Evolutionary conservation across 2,797 vertebrate genomes (phyloP).

Genomic region (Siniperca undulata): DNA sequence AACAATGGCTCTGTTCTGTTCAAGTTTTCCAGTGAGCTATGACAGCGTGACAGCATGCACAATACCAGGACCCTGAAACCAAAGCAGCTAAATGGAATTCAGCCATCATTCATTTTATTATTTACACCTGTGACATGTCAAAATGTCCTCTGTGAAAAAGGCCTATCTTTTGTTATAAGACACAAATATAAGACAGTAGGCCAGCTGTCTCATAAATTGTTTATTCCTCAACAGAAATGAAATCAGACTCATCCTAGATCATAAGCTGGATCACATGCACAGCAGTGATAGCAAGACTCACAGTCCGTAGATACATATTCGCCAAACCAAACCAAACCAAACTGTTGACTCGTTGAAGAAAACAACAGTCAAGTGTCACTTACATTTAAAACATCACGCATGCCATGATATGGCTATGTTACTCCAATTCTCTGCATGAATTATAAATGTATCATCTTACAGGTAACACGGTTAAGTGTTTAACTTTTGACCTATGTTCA

Average conservation of each 20-base stretch:
- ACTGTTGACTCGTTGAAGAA: conserved; percentile 18
- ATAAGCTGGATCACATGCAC: conserved; percentile 27
- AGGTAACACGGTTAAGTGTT: conserved; percentile 26
- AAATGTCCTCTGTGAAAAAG: background rate
- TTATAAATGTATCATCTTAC: conserved; percentile 24
- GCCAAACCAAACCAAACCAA: conserved; percentile 8
- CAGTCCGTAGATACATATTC: background rate
- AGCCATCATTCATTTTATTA: background rate
- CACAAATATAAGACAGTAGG: conserved; percentile 10
- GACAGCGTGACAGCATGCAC: background rate
- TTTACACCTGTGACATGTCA: background rate
- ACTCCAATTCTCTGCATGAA: conserved; percentile 12
- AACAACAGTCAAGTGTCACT: conserved; percentile 6
- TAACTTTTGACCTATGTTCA: conserved; percentile 43
- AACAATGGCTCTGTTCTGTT: background rate
- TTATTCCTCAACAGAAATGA: conserved; percentile 55
- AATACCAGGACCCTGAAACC: background rate
- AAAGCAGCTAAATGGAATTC: background rate
- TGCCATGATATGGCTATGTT: fast-evolving
- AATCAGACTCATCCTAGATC: conserved; percentile 27
- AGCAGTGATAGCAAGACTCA: conserved; percentile 28
- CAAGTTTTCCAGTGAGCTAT: background rate
- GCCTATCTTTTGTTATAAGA: background rate
- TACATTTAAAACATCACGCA: conserved; percentile 25
- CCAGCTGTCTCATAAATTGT: conserved; percentile 28